These are phyloP conservation scores for Micrasema longulum DNA, from an alignment of 1,140 invertebrate genomes.

Conservation along the genomic window DNA sequence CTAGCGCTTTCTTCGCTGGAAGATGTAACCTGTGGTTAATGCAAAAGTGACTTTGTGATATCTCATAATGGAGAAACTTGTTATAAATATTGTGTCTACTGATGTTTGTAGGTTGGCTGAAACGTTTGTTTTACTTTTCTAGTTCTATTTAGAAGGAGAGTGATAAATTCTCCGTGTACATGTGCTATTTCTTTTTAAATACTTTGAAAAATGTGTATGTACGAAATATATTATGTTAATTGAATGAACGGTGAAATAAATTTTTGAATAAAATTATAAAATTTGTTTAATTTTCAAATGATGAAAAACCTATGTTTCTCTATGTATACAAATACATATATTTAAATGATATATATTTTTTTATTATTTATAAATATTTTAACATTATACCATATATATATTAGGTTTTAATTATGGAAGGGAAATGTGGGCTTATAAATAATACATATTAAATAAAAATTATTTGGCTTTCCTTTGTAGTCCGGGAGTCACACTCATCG, in stretches of 20 bases:
- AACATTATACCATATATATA: too few species aligned
- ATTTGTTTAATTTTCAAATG: slow-evolving; percentile 11
- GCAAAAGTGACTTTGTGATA: slow-evolving; percentile 36
- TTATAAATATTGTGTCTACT: too few species aligned
- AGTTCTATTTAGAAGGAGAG: slow-evolving; percentile 28
- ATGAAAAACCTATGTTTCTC: neutral
- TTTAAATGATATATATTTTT: slow-evolving; percentile 41
- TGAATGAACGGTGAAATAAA: slow-evolving; percentile 33
- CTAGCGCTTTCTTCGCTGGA: neutral
- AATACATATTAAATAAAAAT: slow-evolving; percentile 51
- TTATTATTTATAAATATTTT: neutral
- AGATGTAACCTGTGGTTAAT: neutral
- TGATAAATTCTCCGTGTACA: slow-evolving; percentile 19
- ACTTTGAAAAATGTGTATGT: slow-evolving; percentile 25
- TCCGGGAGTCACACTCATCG: slow-evolving; percentile 64
- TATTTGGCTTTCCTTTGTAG: slow-evolving; percentile 68
- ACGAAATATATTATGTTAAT: slow-evolving; percentile 34
- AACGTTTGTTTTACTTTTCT: slow-evolving; percentile 16
- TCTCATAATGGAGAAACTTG: slow-evolving; percentile 18
- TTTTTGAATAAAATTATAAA: slow-evolving; percentile 26
- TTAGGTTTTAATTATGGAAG: slow-evolving; percentile 31
- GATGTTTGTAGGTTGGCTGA: slow-evolving; percentile 1
- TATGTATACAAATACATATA: slow-evolving; percentile 42
- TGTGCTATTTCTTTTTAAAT: slow-evolving; percentile 22
- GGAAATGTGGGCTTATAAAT: slow-evolving; percentile 51